Conservation (phyloP, 2,797 vertebrate genomes). For the Serranus cabrilla region DNA sequence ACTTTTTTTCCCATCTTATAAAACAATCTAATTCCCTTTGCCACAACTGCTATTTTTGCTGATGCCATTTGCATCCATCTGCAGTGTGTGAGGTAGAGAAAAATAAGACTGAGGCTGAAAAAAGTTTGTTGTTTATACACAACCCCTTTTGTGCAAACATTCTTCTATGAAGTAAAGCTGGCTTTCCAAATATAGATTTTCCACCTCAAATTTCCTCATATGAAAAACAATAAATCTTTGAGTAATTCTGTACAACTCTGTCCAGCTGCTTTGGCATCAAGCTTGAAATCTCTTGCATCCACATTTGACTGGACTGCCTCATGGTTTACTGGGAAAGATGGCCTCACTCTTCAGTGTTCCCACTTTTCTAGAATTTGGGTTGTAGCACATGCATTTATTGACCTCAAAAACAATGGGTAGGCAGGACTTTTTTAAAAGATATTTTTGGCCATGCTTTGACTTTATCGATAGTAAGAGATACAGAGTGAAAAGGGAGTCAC, state of each 20-base stretch:
- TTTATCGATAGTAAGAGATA: too few species aligned
- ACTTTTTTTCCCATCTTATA: not conserved
- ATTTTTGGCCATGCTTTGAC: too few species aligned
- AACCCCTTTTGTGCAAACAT: not conserved
- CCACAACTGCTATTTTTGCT: constrained; percentile 1
- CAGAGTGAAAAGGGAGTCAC: too few species aligned
- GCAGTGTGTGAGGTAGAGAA: not conserved
- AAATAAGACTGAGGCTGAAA: not conserved
- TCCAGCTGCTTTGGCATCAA: constrained; percentile 12
- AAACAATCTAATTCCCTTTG: not conserved
- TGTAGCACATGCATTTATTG: too few species aligned
- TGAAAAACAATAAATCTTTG: not conserved
- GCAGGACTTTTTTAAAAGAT: too few species aligned
- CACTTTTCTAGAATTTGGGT: too few species aligned
- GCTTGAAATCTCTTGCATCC: not conserved
- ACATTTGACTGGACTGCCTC: not conserved
- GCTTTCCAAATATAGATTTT: not conserved
- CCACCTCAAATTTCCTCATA: not conserved
- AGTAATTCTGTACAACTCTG: not conserved
- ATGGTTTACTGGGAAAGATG: not conserved
- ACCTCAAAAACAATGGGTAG: too few species aligned
- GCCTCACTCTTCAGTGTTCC: not conserved
- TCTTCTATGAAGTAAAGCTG: not conserved
- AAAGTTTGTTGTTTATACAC: not conserved
- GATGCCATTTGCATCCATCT: constrained; percentile 7